phyloP scores from a whole-genome alignment of 2,797 vertebrate species.

The Bryconaethiops microstoma region DNA sequence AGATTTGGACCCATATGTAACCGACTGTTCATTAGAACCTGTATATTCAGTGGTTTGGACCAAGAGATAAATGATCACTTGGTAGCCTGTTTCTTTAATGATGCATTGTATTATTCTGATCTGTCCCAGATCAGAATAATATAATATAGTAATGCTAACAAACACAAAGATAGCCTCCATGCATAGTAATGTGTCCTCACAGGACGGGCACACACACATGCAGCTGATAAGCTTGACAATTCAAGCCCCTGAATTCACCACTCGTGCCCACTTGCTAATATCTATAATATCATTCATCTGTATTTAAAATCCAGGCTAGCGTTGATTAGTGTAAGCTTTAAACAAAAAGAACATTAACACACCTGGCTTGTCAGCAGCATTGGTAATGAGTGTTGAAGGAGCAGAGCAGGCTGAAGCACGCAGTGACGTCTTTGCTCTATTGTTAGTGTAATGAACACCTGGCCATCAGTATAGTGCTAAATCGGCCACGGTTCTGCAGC shows the following conservation, averaged over 20 bases:
- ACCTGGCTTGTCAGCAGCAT: slow-evolving; percentile 67
- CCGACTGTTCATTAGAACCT: no score
- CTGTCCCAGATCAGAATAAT: no score
- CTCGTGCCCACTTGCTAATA: slow-evolving; percentile 34
- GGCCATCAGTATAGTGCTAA: slow-evolving; percentile 74
- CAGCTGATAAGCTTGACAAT: slow-evolving; percentile 30
- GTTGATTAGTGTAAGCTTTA: slow-evolving; percentile 79
- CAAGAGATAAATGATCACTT: no score
- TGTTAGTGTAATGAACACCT: slow-evolving; percentile 87
- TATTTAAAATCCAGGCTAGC: slow-evolving; percentile 78
- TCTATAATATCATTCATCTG: slow-evolving; percentile 63
- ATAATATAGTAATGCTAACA: slow-evolving; percentile 1
- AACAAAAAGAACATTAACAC: slow-evolving; percentile 86
- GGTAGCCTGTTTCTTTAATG: no score
- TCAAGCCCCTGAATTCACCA: slow-evolving; percentile 35
- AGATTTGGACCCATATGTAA: no score
- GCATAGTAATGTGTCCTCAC: not conserved
- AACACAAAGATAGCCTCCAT: not conserved
- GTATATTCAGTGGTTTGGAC: no score
- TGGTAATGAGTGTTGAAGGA: slow-evolving; percentile 74
- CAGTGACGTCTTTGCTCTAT: slow-evolving; percentile 74
- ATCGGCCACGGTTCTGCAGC: slow-evolving; percentile 66
- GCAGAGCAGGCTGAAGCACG: slow-evolving; percentile 58
- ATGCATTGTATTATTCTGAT: no score
- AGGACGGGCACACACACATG: slow-evolving; percentile 13